phyloP scores from a whole-genome alignment of 2,113 vertebrate genomes.

The Pyrgilauda ruficollis region DNA sequence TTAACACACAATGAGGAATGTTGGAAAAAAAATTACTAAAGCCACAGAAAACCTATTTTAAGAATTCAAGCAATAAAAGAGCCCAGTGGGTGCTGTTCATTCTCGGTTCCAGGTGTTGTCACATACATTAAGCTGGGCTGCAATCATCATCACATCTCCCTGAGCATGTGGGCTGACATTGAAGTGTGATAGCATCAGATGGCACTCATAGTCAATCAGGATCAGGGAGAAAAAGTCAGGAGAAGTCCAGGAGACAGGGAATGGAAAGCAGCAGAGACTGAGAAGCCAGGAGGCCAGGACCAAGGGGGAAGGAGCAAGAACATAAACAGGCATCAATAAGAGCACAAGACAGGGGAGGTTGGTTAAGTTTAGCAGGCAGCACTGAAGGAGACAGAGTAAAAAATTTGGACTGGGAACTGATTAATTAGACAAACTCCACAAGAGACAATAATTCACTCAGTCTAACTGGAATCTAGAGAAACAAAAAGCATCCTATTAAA shows the following conservation, averaged over 20 bases:
- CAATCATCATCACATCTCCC: background rate
- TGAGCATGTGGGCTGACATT: background rate
- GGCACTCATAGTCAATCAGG: background rate
- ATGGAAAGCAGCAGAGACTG: background rate
- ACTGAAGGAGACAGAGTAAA: background rate
- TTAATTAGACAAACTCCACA: background rate
- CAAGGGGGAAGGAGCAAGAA: background rate
- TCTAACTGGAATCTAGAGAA: background rate
- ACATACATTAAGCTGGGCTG: background rate
- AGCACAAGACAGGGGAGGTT: background rate
- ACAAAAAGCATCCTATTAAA: background rate
- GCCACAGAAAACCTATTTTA: background rate
- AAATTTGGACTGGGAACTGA: background rate
- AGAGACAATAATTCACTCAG: background rate
- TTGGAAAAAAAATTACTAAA: background rate
- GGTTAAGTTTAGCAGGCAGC: background rate
- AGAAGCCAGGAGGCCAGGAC: background rate
- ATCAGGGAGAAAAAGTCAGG: background rate
- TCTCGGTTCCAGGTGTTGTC: background rate
- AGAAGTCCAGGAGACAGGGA: background rate
- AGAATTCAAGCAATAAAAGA: background rate
- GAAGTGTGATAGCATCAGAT: background rate
- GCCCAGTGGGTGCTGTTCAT: background rate
- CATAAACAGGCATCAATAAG: background rate
- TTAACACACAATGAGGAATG: background rate